Evolutionary conservation across 1,140 invertebrate species (phyloP), one percentile per base, ranked within the genome.

Genomic region (Drosophila carrolli): DNA sequence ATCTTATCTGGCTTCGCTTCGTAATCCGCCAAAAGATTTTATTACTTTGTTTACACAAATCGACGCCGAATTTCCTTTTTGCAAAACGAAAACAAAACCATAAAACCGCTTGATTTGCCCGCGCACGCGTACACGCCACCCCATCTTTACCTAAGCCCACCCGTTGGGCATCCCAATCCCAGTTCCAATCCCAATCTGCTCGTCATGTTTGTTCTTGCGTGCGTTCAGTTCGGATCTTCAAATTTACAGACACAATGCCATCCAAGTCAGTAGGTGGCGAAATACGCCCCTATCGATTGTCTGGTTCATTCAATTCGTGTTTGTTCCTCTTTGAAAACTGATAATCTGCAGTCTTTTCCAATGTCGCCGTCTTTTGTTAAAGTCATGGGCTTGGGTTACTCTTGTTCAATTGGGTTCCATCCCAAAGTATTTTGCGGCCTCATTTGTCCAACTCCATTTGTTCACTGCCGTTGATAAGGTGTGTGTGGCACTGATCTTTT

Each of bases 81-180:
- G 84, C 84, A 89, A 89, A 89, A 84, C 68, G 53, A 65, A 81
- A 89, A 89, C 84, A 89, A 84, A 16, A 50, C 54, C 84, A 73
- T 88, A 88, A 89, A 89, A 71, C 75, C 57, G 58, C 19, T 41
- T 35, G 58, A 73, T 59, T 56, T 70, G 76, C 81, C 75, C 58
- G 66, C 55, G 46, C 78, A 62, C 54, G 61, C 51, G 47, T 46
- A 51, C 62, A 62, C 50, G 47, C 43, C 41, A 32, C 11, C 11
- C 35, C 23, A 32, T 66, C 3, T n/a, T 38, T 75, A 71, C 63
- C 50, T 65, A 50, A 50, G 38, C 48, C 37, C 43, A 62, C 44
- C 50, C 77, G 67, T 76, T 62, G 76, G 61, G 73, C 46, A 56
- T 46, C 70, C 66, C 29, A 37, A 51, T 75, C 76, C 23, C 23